Evolutionary conservation across 2,797 vertebrate genomes (phyloP), one percentile per base, ranked within the genome.

Genomic region (Nannoperca australis): DNA sequence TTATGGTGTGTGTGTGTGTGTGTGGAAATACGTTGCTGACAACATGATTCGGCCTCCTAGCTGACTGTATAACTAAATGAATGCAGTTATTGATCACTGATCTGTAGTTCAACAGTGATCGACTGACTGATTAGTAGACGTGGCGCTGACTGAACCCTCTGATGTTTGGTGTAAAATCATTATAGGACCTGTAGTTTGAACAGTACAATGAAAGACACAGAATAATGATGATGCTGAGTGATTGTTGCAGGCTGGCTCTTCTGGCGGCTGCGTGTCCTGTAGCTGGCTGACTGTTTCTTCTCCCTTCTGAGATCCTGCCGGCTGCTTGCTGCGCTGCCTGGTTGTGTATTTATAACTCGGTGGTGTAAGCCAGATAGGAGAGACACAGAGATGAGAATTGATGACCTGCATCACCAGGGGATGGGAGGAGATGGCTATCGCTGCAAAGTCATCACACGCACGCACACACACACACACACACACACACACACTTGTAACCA

Each of bases 401-500:
- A 91, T 87, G 87, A 86, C 78, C 83, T 81, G 84, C 79, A 81
- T 84, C 87, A 80, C 60, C 73, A 32, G 72, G 74, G 80, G 65
- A 73, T 49, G 85, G 77, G 34, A 77, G 73, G 88, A 67, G 82
- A 88, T 79, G 81, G 79, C 84, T 72, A 84, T 90, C 88, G 51
- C 63, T 63, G 80, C 75, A 73, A 32, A 76, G 75, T 61, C 79
- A 70, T 76, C 82, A 9, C 78, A 64, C 56, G 22, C 30, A 70
- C 58, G 22, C n/a, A 34, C 30, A 36, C 53, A 32, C 36, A 13
- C 4, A 38, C 32, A 58, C 56, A 54, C 14, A 54, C n/a, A 38
- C 54, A 40, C 27, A 38, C 42, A 42, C 18, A 27, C 56, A 24
- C 54, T 24, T 10, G 53, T 20, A 9, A 20, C 10, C 34, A 30